Evolutionary conservation across 2,797 vertebrate genomes (phyloP).

Genomic region (Onychomys leucogaster): DNA sequence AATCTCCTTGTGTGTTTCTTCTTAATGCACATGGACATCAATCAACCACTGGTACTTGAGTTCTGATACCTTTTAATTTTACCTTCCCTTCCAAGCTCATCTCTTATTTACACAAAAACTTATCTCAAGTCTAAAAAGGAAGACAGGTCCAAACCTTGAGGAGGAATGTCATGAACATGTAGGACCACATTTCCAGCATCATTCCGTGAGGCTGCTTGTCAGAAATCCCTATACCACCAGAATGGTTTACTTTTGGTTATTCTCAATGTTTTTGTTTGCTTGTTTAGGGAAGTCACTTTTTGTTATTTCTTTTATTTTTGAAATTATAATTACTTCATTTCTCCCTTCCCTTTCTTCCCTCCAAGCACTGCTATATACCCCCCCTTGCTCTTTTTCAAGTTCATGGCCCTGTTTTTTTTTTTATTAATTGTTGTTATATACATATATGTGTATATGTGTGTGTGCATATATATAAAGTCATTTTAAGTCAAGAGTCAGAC

Average conservation of each 20-base stretch:
- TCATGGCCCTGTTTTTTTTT: not conserved
- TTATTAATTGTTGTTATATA: not conserved
- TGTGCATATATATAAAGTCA: not conserved
- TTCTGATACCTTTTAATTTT: constrained; percentile 66
- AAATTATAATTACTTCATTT: not conserved
- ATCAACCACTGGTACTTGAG: constrained; percentile 55
- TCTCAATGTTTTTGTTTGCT: not conserved
- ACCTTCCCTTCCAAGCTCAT: not conserved
- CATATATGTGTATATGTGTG: not conserved
- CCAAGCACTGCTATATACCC: not conserved
- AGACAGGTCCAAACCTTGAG: not conserved
- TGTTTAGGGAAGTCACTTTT: not conserved
- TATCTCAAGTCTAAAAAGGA: not conserved
- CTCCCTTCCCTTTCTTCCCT: not conserved
- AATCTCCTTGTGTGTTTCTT: not conserved
- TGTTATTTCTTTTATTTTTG: not conserved
- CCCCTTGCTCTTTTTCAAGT: not conserved
- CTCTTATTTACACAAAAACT: not conserved
- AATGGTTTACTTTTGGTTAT: not conserved
- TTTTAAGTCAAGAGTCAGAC: not conserved
- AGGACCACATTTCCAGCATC: not conserved
- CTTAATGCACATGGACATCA: constrained; percentile 50
- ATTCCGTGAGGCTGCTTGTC: not conserved
- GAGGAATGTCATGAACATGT: accelerated
- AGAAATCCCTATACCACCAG: not conserved